These are phyloP conservation scores for Zaprionus inermis DNA, from an alignment of 1,140 invertebrate species.

Conservation along the genomic window DNA sequence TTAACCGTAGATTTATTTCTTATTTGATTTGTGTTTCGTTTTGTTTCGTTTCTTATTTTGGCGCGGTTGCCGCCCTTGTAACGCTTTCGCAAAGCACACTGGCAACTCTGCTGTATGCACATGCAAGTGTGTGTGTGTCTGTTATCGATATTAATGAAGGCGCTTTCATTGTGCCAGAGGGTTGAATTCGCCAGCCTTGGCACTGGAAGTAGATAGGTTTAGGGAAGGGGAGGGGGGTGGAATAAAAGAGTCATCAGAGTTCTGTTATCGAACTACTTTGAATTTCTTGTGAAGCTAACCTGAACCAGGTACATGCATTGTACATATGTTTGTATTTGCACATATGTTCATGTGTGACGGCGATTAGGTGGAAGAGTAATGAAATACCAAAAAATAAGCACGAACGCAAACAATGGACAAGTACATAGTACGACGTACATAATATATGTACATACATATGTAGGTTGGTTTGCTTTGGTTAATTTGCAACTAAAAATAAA, in stretches of 20 bases:
- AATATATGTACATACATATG: too few species aligned
- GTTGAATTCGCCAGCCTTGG: background rate
- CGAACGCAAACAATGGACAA: slow-evolving; percentile 28
- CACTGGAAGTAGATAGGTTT: too few species aligned
- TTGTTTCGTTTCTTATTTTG: slow-evolving; percentile 49
- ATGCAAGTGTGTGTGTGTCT: slow-evolving; percentile 14
- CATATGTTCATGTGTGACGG: background rate
- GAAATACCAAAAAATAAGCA: background rate
- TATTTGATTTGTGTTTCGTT: slow-evolving; percentile 24
- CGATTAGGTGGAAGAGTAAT: background rate
- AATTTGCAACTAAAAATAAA: slow-evolving; percentile 78
- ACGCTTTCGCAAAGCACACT: slow-evolving; percentile 48
- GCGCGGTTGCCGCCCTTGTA: slow-evolving; percentile 75
- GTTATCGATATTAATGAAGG: slow-evolving; percentile 31
- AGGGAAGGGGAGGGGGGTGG: too few species aligned
- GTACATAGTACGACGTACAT: background rate
- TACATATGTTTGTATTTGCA: background rate
- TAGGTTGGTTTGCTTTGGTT: slow-evolving; percentile 27
- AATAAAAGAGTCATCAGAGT: background rate
- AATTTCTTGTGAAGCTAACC: background rate
- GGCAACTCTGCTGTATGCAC: slow-evolving; percentile 1
- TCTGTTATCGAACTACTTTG: background rate
- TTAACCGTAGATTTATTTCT: slow-evolving; percentile 42
- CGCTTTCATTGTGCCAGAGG: slow-evolving; percentile 33
- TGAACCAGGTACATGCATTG: background rate